Evolutionary conservation across 2,797 vertebrate genomes (phyloP), one percentile per base, ranked within the genome.

Genomic region (Alca torda): DNA sequence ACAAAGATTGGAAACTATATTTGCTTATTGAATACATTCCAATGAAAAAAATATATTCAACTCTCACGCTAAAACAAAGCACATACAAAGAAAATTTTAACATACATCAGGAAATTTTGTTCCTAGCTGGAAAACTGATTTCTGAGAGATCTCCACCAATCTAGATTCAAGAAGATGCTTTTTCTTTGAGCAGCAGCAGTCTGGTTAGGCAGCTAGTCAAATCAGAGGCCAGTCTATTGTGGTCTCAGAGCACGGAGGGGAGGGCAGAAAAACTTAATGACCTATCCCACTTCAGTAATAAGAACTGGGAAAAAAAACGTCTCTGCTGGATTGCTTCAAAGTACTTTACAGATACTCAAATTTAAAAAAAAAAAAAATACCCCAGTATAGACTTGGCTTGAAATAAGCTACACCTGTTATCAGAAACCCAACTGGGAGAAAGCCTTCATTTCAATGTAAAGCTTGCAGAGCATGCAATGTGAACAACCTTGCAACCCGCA

Each of bases 61-160:
- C 35, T 33, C 23, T 65, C 86, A 95, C 94, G 78, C 88, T 82
- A 64, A 96, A 96, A 81, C 72, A 92, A 87, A 85, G 56, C 37
- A 95, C 88, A 84, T 13, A 95, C 35, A 93, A 84, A 80, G 11
- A 74, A 59, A 75, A 81, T n/a, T 56, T 20, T 50, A 79, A 92
- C 69, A 76, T 11, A 84, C 3, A 81, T 14, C 50, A 93, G 95
- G 95, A 95, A 96, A 93, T 96, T 93, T 94, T 97, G 89, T 67
- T 91, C 45, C 35, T 64, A 67, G 48, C 28, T 65, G 33, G 54
- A 75, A 90, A 92, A 87, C 4, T 57, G 57, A 54, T 82, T 87
- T 95, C n/a, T 89, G 33, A 16, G 19, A 86, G 63, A 59, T 51
- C 28, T 95, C 80, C 82, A 96, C 93, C 94, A 96, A n/a, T 84